A percentile compares a stretch with the other conserved stretches of the same genome.
phyloP scores from a whole-genome alignment of 2,797 vertebrate genomes.

The Balearica regulorum region DNA sequence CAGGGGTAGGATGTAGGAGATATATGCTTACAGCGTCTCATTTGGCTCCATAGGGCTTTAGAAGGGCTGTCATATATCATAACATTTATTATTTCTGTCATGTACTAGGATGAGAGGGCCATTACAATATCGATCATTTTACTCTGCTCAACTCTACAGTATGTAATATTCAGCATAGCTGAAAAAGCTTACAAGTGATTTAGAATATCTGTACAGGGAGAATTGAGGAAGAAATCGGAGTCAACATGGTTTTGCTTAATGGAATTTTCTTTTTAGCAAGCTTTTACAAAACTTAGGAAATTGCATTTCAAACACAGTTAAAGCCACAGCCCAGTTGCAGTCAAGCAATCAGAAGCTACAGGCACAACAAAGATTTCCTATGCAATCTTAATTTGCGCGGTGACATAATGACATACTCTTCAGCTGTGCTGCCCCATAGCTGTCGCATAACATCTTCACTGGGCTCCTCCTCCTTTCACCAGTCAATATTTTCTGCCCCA shows the following conservation, averaged over 20 bases:
- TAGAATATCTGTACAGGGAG: not conserved
- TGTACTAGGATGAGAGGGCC: conserved; percentile 7
- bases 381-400: not conserved
- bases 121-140: conserved; percentile 48
- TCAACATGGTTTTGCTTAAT: conserved; percentile 12
- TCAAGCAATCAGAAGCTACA: not conserved
- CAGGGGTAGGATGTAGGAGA: conserved; percentile 13
- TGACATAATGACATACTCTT: not conserved
- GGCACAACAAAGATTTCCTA: conserved; percentile 10
- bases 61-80: conserved; percentile 36
- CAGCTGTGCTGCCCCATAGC: not conserved
- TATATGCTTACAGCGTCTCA: not conserved
- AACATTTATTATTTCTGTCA: conserved; percentile 48
- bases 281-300: conserved; percentile 21
- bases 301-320: not conserved
- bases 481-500: not conserved
- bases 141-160: not conserved
- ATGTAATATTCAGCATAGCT: not conserved
- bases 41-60: conserved; percentile 36
- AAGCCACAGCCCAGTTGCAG: not conserved
- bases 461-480: not conserved
- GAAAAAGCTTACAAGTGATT: conserved; percentile 17
- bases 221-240: not conserved
- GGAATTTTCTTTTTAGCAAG: conserved; percentile 20
- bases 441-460: not conserved